Conservation (phyloP, 2,888 invertebrate species). For the Coelopa pilipes region DNA sequence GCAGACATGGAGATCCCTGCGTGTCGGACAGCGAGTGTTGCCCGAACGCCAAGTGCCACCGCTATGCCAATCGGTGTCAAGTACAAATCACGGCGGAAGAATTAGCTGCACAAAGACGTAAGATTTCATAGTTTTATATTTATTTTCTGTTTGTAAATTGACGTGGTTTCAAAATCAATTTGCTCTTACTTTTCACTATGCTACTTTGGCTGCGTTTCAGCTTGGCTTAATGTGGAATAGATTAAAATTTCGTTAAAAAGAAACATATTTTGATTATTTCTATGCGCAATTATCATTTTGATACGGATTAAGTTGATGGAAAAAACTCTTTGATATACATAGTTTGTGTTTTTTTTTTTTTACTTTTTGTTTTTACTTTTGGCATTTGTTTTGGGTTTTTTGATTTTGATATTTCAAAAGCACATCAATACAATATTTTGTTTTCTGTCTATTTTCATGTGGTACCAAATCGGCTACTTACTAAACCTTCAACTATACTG, state of each 20-base stretch:
- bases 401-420: not conserved
- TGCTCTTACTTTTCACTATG: not conserved
- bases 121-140: not conserved
- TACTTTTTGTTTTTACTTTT: slow-evolving; percentile 2
- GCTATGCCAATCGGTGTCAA: no score
- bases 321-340: slow-evolving; percentile 16
- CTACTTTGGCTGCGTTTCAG: not conserved
- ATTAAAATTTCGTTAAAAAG: not conserved
- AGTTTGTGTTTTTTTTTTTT: no score
- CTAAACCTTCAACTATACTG: no score
- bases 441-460: not conserved
- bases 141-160: not conserved
- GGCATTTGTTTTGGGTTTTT: not conserved
- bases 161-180: not conserved
- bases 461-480: no score
- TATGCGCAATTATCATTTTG: not conserved
- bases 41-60: no score
- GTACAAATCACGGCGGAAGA: no score
- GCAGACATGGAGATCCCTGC: no score
- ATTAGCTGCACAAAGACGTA: no score
- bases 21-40: no score
- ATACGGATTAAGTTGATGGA: not conserved
- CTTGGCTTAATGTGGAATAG: not conserved
- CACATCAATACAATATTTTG: not conserved
- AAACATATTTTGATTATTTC: slow-evolving; percentile 10